Evolutionary conservation across 2,113 vertebrate species (phyloP).

Genomic region (Picathartes gymnocephalus): DNA sequence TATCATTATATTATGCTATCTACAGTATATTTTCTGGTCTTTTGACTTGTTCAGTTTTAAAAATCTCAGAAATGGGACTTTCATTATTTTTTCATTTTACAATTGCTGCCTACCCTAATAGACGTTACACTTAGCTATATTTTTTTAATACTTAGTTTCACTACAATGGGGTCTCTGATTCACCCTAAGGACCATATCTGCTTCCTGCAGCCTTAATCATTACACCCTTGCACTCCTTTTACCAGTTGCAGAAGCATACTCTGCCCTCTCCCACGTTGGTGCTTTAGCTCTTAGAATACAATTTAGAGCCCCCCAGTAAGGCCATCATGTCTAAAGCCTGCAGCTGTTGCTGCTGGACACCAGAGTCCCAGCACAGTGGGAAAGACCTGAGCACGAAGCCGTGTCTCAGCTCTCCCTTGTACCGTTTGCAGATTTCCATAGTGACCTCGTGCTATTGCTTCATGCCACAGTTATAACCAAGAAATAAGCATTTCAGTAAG

Average conservation of each 20-base stretch:
- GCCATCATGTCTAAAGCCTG: not conserved
- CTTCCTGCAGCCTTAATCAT: not conserved
- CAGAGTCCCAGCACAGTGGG: accelerated
- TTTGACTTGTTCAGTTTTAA: not conserved
- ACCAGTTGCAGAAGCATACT: accelerated
- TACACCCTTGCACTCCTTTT: not conserved
- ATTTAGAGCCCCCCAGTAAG: not conserved
- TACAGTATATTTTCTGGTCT: not conserved
- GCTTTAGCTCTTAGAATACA: not conserved
- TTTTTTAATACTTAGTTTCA: not conserved
- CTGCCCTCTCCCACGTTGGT: not conserved
- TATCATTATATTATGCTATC: not conserved
- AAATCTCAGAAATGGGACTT: not conserved
- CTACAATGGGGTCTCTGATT: not conserved
- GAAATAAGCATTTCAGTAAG: not conserved
- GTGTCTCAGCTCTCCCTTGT: not conserved
- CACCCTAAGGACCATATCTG: accelerated
- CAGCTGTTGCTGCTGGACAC: not conserved
- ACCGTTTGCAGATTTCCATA: not conserved
- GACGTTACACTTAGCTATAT: not conserved
- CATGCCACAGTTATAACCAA: not conserved
- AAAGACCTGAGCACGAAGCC: not conserved
- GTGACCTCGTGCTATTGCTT: not conserved
- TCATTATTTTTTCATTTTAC: not conserved
- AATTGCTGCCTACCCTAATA: not conserved